A percentile compares a stretch with the other conserved stretches of the same genome.
These are phyloP conservation scores for Agrochola litura DNA, from an alignment of 2,888 invertebrate species.

Conservation along the genomic window DNA sequence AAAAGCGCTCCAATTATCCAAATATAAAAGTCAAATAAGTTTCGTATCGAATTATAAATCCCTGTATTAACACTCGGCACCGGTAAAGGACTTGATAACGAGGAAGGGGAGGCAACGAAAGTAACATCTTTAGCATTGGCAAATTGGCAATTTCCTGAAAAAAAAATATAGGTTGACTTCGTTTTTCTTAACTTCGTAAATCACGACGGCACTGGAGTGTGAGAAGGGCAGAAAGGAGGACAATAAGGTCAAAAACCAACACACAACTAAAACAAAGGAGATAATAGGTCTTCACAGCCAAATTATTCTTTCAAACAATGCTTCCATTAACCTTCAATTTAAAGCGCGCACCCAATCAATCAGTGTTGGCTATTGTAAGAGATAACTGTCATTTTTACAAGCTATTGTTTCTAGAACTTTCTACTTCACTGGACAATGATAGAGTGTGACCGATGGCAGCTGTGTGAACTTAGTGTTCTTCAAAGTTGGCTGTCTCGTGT, in stretches of 20 bases:
- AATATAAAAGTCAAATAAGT: constrained; percentile 1
- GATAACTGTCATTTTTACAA: constrained; percentile 61
- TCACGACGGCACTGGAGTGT: neutral
- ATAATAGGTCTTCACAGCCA: constrained; percentile 14
- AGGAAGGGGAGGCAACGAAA: constrained; percentile 11
- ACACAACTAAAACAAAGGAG: constrained; percentile 13
- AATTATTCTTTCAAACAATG: constrained; percentile 56
- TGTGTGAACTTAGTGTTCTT: constrained; percentile 42
- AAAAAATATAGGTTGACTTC: neutral
- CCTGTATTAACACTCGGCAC: neutral
- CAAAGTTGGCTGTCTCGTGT: constrained; percentile 19
- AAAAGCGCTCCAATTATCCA: neutral
- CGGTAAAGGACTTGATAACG: constrained; percentile 13
- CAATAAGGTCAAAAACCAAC: constrained; percentile 4
- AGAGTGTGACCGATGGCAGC: constrained; percentile 44
- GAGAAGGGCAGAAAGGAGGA: neutral
- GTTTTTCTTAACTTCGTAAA: constrained; percentile 1
- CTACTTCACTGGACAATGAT: constrained; percentile 59
- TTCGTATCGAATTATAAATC: constrained; percentile 14
- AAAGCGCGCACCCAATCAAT: constrained; percentile 53
- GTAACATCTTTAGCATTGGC: constrained; percentile 7
- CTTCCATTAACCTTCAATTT: constrained; percentile 52
- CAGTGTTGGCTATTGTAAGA: constrained; percentile 52
- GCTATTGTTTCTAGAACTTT: constrained; percentile 63
- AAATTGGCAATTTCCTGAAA: constrained; percentile 31